Evolutionary conservation across 2,797 vertebrate genomes (phyloP).

Genomic region (Notolepis coatsorum): DNA sequence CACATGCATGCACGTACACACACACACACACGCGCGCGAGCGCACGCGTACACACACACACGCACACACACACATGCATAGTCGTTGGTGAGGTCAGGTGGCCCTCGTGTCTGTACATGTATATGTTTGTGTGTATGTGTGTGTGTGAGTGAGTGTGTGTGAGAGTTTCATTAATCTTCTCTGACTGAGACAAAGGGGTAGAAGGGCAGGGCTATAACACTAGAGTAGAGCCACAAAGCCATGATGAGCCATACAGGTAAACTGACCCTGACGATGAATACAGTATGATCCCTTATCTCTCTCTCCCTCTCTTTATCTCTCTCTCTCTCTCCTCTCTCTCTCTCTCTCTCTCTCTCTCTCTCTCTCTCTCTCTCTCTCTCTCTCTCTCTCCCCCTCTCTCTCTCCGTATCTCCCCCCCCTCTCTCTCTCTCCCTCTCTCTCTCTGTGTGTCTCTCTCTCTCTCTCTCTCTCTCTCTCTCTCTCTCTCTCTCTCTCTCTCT

Average conservation of each 20-base stretch:
- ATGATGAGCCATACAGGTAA: constrained; percentile 34
- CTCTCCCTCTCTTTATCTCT: constrained; percentile 17
- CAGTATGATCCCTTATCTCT: constrained; percentile 30
- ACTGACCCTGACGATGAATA: constrained; percentile 52
- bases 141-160: not conserved
- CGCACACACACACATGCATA: not conserved
- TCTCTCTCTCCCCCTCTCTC: too few relatives aligned
- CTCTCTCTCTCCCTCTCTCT: not conserved
- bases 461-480: too few relatives aligned
- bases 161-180: not conserved
- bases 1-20: constrained; percentile 6
- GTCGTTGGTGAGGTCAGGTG: not conserved
- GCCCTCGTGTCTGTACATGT: not conserved
- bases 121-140: not conserved
- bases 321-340: constrained; percentile 9
- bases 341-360: not conserved
- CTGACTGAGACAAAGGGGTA: constrained; percentile 49
- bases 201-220: constrained; percentile 35
- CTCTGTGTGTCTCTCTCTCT: too few relatives aligned
- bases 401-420: too few relatives aligned
- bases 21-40: not conserved
- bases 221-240: constrained; percentile 47
- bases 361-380: too few relatives aligned
- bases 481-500: too few relatives aligned
- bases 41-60: constrained; percentile 9